A percentile compares a stretch with the other conserved stretches of the same genome.
Conservation (phyloP, 2,797 vertebrate species). For the Rhyacichthys aspro region DNA sequence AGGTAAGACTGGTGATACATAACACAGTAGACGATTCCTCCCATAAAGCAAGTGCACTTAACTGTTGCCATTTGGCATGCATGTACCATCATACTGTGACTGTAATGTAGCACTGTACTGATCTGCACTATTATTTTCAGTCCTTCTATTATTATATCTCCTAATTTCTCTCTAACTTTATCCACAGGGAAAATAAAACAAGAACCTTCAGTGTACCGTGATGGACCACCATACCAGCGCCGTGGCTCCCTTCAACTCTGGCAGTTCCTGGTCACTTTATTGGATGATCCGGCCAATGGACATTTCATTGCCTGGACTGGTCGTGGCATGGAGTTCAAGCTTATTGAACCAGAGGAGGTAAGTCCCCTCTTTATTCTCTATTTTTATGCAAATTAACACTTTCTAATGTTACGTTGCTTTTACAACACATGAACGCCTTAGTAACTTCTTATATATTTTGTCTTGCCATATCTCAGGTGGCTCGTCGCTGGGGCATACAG, state of each 20-base stretch:
- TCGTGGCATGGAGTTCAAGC: constrained; percentile 97
- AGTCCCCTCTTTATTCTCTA: not conserved
- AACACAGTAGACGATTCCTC: too few relatives aligned
- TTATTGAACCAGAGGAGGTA: constrained; percentile 96
- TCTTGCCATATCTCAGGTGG: constrained; percentile 79
- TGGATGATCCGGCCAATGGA: constrained; percentile 93
- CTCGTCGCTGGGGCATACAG: constrained; percentile 96
- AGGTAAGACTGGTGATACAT: constrained; percentile 75
- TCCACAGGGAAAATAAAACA: constrained; percentile 81
- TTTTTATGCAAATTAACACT: not conserved
- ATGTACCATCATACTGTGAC: too few relatives aligned
- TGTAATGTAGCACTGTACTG: constrained; percentile 24
- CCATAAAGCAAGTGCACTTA: constrained; percentile 34
- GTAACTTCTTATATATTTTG: not conserved
- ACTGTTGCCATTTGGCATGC: constrained; percentile 38
- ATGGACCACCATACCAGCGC: constrained; percentile 93
- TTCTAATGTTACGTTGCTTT: not conserved
- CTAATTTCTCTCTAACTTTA: not conserved
- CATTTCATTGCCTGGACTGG: constrained; percentile 98
- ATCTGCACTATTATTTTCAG: too few relatives aligned
- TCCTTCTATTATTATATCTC: not conserved
- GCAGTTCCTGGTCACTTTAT: constrained; percentile 95
- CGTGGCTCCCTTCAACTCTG: constrained; percentile 96
- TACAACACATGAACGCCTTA: not conserved
- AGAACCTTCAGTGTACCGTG: constrained; percentile 87